A percentile compares a stretch with the other conserved stretches of the same genome.
Conservation (phyloP, 2,113 vertebrate species). For the Tringa solitaria region DNA sequence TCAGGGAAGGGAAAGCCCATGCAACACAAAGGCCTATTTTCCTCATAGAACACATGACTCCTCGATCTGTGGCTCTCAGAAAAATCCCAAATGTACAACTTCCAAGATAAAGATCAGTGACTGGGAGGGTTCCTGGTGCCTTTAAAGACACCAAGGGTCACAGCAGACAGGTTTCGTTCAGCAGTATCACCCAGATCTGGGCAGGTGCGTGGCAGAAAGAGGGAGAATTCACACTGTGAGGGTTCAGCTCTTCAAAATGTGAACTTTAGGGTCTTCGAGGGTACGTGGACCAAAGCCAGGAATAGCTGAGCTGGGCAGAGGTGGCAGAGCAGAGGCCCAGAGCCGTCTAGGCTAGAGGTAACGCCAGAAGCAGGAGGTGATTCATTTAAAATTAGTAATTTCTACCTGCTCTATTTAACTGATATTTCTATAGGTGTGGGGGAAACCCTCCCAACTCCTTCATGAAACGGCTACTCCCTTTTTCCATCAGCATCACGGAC, state of each 20-base stretch:
- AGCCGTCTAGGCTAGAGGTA: neutral
- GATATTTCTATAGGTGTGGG: neutral
- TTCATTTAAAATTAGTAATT: neutral
- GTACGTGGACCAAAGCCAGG: neutral
- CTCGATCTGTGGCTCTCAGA: neutral
- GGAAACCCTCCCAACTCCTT: neutral
- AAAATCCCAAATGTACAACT: neutral
- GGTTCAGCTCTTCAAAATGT: neutral
- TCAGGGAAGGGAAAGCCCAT: neutral
- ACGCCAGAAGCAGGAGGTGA: neutral
- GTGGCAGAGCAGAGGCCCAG: neutral
- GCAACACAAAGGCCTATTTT: neutral
- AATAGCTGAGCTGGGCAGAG: neutral
- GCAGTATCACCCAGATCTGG: neutral
- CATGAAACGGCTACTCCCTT: accelerated
- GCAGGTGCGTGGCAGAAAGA: neutral
- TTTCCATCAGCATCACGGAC: accelerated
- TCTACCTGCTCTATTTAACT: neutral
- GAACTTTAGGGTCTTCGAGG: neutral
- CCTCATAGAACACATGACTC: neutral
- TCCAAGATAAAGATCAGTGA: neutral
- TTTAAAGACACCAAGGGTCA: neutral
- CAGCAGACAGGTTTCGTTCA: neutral
- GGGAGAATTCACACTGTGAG: neutral
- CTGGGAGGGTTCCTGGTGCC: neutral